Evolutionary conservation across 2,797 vertebrate genomes (phyloP).

Genomic region (Gymnothorax reevesii): DNA sequence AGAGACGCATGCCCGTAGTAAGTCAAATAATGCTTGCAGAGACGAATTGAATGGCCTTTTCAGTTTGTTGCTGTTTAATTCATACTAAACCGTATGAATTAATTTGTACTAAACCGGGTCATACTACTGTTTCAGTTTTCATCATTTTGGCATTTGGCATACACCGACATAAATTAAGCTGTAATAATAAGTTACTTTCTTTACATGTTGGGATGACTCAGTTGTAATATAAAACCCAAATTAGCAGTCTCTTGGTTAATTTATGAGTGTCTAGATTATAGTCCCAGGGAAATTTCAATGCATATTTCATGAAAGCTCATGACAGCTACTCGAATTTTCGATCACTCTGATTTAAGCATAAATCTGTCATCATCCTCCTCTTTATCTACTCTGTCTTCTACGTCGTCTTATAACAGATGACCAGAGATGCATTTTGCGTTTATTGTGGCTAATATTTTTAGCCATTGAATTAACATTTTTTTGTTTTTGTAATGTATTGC

Average conservation of each 20-base stretch:
- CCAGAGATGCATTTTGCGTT: not conserved
- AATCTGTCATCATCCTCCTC: not conserved
- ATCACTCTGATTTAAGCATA: not conserved
- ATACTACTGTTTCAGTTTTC: not conserved
- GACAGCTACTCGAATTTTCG: not conserved
- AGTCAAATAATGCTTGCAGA: not conserved
- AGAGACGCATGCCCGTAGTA: not conserved
- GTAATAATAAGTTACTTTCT: not conserved
- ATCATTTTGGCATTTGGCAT: not conserved
- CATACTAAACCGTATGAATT: too few relatives aligned
- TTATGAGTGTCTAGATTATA: not conserved
- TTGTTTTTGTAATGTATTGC: not conserved
- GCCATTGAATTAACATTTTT: not conserved
- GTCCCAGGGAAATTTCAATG: not conserved
- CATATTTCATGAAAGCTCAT: not conserved
- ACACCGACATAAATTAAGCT: not conserved
- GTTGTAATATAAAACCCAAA: not conserved
- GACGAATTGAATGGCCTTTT: not conserved
- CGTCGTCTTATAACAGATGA: too few relatives aligned
- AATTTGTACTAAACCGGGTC: too few relatives aligned
- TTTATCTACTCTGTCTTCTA: too few relatives aligned
- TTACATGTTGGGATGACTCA: not conserved
- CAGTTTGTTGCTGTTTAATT: not conserved
- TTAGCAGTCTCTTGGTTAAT: not conserved
- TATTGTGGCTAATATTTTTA: not conserved